A percentile compares a stretch with the other conserved stretches of the same genome.
These are phyloP conservation scores for Dipodomys stephensi DNA, from an alignment of 2,113 vertebrate genomes.

Conservation along the genomic window DNA sequence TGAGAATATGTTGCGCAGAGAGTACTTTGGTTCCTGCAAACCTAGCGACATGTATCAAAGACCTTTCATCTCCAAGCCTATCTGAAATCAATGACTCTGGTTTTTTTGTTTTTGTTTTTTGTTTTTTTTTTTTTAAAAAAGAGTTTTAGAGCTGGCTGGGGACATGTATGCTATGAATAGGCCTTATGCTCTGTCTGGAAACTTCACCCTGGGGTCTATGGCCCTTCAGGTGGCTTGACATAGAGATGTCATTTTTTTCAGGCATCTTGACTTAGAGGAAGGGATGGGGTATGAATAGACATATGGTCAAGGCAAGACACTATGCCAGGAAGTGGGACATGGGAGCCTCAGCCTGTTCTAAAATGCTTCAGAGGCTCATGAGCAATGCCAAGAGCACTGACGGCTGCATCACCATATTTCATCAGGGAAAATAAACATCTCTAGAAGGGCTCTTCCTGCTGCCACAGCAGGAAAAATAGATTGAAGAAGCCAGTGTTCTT, in stretches of 20 bases:
- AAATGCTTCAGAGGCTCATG: not conserved
- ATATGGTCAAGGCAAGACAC: not conserved
- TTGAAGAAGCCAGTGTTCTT: not conserved
- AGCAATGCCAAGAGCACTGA: not conserved
- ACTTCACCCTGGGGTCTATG: not conserved
- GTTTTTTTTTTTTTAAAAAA: not conserved
- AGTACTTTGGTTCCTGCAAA: not conserved
- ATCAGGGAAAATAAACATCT: not conserved
- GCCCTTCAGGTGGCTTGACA: not conserved
- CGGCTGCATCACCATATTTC: rapidly evolving
- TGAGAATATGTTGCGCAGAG: not conserved
- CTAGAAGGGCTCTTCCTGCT: not conserved
- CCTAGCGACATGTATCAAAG: not conserved
- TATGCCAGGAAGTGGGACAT: not conserved
- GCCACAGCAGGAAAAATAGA: not conserved
- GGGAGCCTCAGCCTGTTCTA: not conserved
- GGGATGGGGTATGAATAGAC: not conserved
- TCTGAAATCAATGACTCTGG: not conserved
- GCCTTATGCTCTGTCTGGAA: not conserved
- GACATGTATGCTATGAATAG: not conserved
- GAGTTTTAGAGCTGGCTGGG: not conserved
- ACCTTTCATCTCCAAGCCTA: constrained; percentile 46
- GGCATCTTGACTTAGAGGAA: not conserved
- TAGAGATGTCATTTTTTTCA: not conserved
- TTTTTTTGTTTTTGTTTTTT: too few species aligned